Evolutionary conservation across 2,888 invertebrate genomes (phyloP).

Genomic region (Apodemia zela): DNA sequence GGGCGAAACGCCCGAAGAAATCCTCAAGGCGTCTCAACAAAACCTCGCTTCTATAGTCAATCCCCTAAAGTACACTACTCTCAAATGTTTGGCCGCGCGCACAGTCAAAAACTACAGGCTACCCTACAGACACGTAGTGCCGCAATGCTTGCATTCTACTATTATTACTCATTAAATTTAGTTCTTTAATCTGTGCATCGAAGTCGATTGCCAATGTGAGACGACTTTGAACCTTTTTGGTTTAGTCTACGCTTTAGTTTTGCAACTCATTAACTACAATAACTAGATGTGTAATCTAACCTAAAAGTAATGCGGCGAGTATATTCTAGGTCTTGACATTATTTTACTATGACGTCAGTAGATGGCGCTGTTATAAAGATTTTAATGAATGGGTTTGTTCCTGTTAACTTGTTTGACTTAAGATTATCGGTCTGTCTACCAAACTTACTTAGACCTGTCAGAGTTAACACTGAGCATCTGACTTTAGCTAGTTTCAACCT

Average conservation of each 20-base stretch:
- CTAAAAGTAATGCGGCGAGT: background rate
- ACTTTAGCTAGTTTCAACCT: no score
- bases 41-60: conserved; percentile 84
- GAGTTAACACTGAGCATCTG: no score
- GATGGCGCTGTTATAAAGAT: background rate
- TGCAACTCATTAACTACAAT: background rate
- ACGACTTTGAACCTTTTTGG: conserved; percentile 31
- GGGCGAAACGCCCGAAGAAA: conserved; percentile 87
- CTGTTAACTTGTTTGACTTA: no score
- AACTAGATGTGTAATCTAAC: background rate
- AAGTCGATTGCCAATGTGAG: conserved; percentile 1
- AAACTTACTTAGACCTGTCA: no score
- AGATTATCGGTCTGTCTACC: no score
- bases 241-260: background rate
- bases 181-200: conserved; percentile 4
- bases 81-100: conserved; percentile 93
- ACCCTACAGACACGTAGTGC: conserved; percentile 81
- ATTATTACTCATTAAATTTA: conserved; percentile 65
- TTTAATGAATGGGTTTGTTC: no score
- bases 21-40: conserved; percentile 81
- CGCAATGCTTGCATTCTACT: conserved; percentile 72
- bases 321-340: background rate
- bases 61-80: conserved; percentile 87
- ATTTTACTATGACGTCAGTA: no score
- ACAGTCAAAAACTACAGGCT: conserved; percentile 86